Percentiles rank a stretch among this genome's conserved stretches.
These are phyloP conservation scores for Ctenomys sociabilis DNA, from an alignment of 2,113 vertebrate species.

Conservation along the genomic window DNA sequence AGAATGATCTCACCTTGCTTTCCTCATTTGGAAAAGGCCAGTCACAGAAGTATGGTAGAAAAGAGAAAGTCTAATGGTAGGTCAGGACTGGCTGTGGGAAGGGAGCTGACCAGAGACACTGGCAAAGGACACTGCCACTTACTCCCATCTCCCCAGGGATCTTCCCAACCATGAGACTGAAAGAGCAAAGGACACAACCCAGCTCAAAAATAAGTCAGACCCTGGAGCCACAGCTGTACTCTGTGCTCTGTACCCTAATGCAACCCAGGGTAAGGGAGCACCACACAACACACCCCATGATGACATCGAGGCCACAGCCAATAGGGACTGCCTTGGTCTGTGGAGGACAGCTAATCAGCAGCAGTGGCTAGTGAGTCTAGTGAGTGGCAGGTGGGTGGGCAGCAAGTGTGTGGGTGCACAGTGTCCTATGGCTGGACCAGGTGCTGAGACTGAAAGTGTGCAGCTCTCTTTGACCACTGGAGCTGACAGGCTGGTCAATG, in stretches of 20 bases:
- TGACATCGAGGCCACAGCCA: neutral
- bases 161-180: neutral
- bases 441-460: neutral
- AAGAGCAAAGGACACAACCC: neutral
- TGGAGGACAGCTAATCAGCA: neutral
- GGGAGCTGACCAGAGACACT: neutral
- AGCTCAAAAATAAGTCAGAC: neutral
- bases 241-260: neutral
- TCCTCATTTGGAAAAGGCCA: neutral
- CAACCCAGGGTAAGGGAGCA: neutral
- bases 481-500: neutral
- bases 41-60: neutral
- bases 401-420: neutral
- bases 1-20: neutral
- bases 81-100: neutral
- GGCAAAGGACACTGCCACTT: neutral
- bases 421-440: neutral
- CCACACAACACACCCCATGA: neutral
- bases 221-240: too few species aligned
- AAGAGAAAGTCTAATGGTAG: neutral
- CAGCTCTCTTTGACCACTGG: neutral
- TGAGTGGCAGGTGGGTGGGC: neutral
- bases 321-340: neutral
- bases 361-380: neutral
- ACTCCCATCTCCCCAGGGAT: neutral